phyloP scores from a whole-genome alignment of 2,888 invertebrate genomes.

The Drosophila heteroneura region DNA sequence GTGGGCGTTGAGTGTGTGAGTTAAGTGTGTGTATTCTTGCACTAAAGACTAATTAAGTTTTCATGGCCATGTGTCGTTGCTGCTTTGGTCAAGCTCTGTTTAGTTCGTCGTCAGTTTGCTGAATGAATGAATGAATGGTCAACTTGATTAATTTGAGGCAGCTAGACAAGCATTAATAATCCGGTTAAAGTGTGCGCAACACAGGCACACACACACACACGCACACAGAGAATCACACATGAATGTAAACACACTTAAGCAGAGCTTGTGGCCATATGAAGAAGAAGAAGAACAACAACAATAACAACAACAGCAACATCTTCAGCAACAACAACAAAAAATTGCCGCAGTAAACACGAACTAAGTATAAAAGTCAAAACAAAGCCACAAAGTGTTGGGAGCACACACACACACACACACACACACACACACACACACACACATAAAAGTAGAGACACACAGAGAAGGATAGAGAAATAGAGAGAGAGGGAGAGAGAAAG shows the following conservation, averaged over 20 bases:
- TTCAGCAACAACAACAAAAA: slow-evolving; percentile 35
- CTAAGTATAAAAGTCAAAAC: slow-evolving; percentile 80
- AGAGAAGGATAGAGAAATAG: neutral
- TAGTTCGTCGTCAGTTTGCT: slow-evolving; percentile 59
- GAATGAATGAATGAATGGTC: slow-evolving; percentile 78
- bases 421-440: slow-evolving; percentile 15
- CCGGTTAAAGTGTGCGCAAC: slow-evolving; percentile 76
- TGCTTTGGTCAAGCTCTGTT: slow-evolving; percentile 38
- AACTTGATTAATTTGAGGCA: slow-evolving; percentile 80
- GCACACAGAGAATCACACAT: slow-evolving; percentile 12
- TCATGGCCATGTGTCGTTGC: slow-evolving; percentile 65
- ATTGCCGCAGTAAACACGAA: slow-evolving; percentile 74
- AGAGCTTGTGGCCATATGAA: slow-evolving; percentile 72
- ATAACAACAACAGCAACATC: slow-evolving; percentile 23
- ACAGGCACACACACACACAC: slow-evolving; percentile 20
- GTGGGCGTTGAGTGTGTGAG: slow-evolving; percentile 15
- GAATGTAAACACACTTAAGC: slow-evolving; percentile 76
- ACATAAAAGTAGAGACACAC: neutral
- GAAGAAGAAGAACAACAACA: slow-evolving; percentile 47
- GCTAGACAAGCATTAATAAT: slow-evolving; percentile 81
- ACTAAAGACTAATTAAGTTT: slow-evolving; percentile 81
- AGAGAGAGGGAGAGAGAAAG: neutral
- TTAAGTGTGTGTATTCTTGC: slow-evolving; percentile 61
- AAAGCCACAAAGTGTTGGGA: slow-evolving; percentile 79
- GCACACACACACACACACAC: slow-evolving; percentile 20